Percentiles rank a stretch among this genome's conserved stretches.
Evolutionary conservation across 2,888 invertebrate genomes (phyloP).

Genomic region (Tolmerus cingulatus): DNA sequence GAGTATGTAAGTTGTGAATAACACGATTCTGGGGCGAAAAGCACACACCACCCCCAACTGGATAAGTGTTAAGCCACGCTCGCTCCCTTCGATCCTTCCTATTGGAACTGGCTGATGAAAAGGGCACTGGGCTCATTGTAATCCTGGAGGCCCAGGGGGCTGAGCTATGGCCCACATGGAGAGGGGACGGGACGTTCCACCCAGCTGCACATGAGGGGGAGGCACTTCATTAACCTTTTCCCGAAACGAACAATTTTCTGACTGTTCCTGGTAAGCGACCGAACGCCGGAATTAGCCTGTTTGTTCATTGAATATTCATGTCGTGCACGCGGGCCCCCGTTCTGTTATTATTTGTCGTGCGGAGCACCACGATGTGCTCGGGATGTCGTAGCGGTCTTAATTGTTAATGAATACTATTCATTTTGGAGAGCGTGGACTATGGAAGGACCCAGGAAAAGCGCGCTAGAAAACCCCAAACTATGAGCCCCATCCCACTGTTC

Average conservation of each 20-base stretch:
- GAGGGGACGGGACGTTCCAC: neutral
- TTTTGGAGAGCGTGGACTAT: neutral
- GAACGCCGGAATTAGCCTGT: neutral
- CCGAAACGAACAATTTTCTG: constrained; percentile 1
- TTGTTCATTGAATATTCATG: neutral
- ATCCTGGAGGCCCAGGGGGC: neutral
- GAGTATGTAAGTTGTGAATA: neutral
- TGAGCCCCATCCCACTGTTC: neutral
- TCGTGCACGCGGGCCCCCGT: neutral
- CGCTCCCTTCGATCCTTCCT: neutral
- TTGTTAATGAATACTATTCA: constrained; percentile 28
- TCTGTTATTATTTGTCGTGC: neutral
- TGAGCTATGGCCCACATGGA: neutral
- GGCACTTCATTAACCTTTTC: constrained; percentile 20
- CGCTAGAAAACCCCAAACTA: neutral
- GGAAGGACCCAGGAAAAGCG: neutral
- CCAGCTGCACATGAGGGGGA: neutral
- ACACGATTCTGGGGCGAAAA: neutral
- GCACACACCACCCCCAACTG: neutral
- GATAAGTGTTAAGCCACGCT: neutral
- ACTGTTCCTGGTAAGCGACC: neutral
- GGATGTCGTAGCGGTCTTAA: neutral
- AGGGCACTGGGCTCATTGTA: neutral
- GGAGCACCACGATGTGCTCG: neutral
- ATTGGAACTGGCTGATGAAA: neutral